phyloP scores from a whole-genome alignment of 2,888 invertebrate genomes.

The Tachina fera region DNA sequence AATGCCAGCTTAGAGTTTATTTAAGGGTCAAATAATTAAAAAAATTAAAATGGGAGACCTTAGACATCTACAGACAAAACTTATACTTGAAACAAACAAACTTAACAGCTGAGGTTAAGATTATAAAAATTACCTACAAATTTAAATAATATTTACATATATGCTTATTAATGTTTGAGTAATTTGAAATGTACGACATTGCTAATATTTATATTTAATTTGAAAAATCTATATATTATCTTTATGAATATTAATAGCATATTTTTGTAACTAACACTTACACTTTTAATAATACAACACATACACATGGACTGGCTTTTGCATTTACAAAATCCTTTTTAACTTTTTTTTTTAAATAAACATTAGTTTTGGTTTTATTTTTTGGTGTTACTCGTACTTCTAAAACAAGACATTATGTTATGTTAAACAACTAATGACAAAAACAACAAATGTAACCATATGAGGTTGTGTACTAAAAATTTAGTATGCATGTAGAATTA shows the following conservation, averaged over 20 bases:
- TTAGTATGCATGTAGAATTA: constrained; percentile 60
- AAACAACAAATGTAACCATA: constrained; percentile 42
- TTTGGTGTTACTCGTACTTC: constrained; percentile 57
- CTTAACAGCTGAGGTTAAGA: no score
- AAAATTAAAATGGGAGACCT: neutral
- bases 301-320: neutral
- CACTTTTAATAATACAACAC: neutral
- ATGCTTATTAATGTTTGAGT: no score
- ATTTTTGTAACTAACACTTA: neutral
- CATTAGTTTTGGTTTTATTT: constrained; percentile 57
- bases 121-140: no score
- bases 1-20: neutral
- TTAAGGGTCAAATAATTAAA: neutral
- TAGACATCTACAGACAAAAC: no score
- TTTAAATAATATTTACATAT: no score
- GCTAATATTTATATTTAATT: no score
- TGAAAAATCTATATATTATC: neutral
- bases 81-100: no score
- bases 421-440: constrained; percentile 56
- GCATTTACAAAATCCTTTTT: neutral
- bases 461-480: constrained; percentile 58
- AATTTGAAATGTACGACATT: no score
- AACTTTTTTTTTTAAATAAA: constrained; percentile 23
- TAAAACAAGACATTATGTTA: constrained; percentile 55
- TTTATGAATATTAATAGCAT: neutral